Evolutionary conservation across 2,797 vertebrate genomes (phyloP), one percentile per base, ranked within the genome.

Genomic region (Cirrhinus mrigala): DNA sequence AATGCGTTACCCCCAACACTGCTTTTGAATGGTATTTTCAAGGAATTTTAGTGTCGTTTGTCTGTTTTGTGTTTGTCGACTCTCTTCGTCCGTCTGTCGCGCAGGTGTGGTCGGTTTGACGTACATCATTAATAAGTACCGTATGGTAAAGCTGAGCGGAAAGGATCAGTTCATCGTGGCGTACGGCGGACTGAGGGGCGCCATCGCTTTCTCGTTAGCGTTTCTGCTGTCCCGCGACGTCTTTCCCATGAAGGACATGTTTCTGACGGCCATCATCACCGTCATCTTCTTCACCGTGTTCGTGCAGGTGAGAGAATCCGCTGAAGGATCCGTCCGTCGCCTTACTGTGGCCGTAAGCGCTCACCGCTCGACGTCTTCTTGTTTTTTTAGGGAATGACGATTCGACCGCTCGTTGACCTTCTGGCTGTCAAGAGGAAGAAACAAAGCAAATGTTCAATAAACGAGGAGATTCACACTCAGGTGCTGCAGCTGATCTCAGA

Each of bases 341-440:
- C 18, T 33, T 15, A 15, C 62, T 48, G 6, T 37, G 12, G 27
- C 16, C 3, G 20, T 22, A 22, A 56, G 1, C 40, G 8, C 8
- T 40, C 37, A 40, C 37, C 37, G 37, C 20, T 22, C 2, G 2
- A 44, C 22, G 18, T 22, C 20, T 7, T 56, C 54, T 2, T 60
- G 48, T 85, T 66, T 81, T 81, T 81, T 73, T 85, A 99, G 98
- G 98, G 98, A 37, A 99, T 99, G 97, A 99, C 98, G 6, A 99
- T 99, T 90, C 95, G 96, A 44, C 98, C 98, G 24, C 91, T 99
- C 92, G 98, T 99, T 87, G 98, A 99, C 82, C 96, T 99, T 40
- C 91, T 99, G 87, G 98, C 96, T 0, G 98, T 99, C 91, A 99
- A 99, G 95, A 99, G 94, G 93, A 98, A 97, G 91, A 97, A 97